phyloP scores from a whole-genome alignment of 2,113 vertebrate species.

The Isichthys henryi region DNA sequence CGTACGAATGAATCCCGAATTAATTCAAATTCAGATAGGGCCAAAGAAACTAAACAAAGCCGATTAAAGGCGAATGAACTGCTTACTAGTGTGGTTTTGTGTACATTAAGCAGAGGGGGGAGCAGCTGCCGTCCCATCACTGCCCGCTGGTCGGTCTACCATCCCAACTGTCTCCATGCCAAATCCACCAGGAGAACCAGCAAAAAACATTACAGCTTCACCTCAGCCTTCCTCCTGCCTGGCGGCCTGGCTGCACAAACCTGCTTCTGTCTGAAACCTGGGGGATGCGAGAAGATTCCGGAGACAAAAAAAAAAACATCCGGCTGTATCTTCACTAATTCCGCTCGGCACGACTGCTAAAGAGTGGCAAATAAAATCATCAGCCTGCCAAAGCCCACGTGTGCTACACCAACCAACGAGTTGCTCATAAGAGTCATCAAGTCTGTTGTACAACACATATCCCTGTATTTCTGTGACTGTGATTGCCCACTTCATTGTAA shows the following conservation, averaged over 20 bases:
- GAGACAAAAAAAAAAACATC: background rate
- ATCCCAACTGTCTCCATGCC: conserved; percentile 11
- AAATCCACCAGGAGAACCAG: background rate
- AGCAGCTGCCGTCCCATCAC: background rate
- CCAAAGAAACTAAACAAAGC: background rate
- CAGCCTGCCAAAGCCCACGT: background rate
- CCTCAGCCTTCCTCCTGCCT: background rate
- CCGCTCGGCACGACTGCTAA: background rate
- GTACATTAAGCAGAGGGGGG: background rate
- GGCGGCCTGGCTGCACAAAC: background rate
- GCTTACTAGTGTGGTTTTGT: background rate
- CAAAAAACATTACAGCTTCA: background rate
- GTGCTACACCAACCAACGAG: background rate
- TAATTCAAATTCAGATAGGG: background rate
- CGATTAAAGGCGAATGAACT: background rate
- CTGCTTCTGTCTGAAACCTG: background rate
- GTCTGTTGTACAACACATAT: background rate
- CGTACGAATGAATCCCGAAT: background rate
- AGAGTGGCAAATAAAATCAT: background rate
- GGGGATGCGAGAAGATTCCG: background rate
- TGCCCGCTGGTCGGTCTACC: background rate
- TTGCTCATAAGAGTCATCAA: background rate
- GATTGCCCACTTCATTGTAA: background rate
- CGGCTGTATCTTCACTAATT: background rate
- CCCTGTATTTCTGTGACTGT: background rate